Evolutionary conservation across 2,113 vertebrate species (phyloP), one percentile per base, ranked within the genome.

Genomic region (Alces alces): DNA sequence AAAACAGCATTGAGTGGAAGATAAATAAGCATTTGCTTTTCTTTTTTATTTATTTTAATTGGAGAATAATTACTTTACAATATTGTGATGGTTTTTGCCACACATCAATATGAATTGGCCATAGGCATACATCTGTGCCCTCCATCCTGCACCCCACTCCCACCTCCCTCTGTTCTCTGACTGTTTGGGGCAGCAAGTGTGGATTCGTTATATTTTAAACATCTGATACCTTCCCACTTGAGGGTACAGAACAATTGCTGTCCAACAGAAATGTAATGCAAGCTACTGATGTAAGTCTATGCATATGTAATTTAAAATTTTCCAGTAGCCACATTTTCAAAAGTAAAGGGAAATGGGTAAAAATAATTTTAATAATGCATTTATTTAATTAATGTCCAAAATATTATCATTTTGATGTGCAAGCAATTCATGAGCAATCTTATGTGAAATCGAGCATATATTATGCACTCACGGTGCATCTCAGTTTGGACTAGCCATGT

Each of bases 331-430:
- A 57, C n/a, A 84, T 84, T 94, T 96, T 60, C 28, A 55, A 83
- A 66, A 76, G n/a, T 88, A 78, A 96, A 96, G 92, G 57, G 36
- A 66, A 96, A 79, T 6, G 84, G 23, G 50, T 79, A 11, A 95
- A 84, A 70, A 79, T 45, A 89, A 94, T 89, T 91, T 96, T 60
- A 93, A 80, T n/a, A 89, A 79, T 92, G 10, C 85, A 61, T 39
- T 55, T 55, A 36, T 61, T 89, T 80, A 93, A 82, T n/a, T 52
- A 79, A 76, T 66, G n/a, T 47, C 33, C 39, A 90, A 97, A 95
- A 82, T 86, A 80, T 64, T 66, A 70, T 78, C 60, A 89, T 89
- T 89, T 95, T 28, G 85, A 66, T 27, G n/a, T 88, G 15, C 89
- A 43, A 95, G 66, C 8, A 82, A 61, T 60, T 82, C 87, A 79